A percentile compares a stretch with the other conserved stretches of the same genome.
These are phyloP conservation scores for Irena cyanogastra DNA, from an alignment of 2,113 vertebrate species.

Conservation along the genomic window DNA sequence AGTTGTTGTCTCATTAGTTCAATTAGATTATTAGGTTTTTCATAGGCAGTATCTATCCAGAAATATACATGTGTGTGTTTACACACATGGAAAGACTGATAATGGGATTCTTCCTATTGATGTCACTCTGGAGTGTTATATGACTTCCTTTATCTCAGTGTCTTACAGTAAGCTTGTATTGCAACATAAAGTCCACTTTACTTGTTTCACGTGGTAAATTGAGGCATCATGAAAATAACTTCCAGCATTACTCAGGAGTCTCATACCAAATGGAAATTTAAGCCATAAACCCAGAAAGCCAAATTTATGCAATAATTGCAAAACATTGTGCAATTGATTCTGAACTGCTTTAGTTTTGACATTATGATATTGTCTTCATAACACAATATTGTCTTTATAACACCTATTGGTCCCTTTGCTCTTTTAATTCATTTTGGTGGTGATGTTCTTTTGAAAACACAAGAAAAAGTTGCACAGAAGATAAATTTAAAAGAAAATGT, in stretches of 20 bases:
- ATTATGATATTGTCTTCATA: neutral
- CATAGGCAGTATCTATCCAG: neutral
- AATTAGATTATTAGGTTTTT: neutral
- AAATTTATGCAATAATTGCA: neutral
- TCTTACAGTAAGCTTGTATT: neutral
- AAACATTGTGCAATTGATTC: neutral
- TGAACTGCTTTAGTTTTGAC: neutral
- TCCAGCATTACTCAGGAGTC: neutral
- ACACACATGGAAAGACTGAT: neutral
- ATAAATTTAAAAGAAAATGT: neutral
- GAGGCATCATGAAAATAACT: neutral
- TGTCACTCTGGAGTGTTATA: neutral
- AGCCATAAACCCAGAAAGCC: neutral
- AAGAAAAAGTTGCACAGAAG: neutral
- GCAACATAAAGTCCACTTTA: neutral
- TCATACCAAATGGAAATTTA: neutral
- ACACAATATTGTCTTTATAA: neutral
- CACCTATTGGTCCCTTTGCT: neutral
- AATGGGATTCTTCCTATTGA: neutral
- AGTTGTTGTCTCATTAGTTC: neutral
- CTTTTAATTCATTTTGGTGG: conserved; percentile 8
- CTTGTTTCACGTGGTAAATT: neutral
- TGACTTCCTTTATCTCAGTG: neutral
- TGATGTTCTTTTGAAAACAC: neutral
- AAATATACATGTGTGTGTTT: neutral